phyloP scores from a whole-genome alignment of 92 coral and sea anemone species.

The Parazoanthus darwini region DNA sequence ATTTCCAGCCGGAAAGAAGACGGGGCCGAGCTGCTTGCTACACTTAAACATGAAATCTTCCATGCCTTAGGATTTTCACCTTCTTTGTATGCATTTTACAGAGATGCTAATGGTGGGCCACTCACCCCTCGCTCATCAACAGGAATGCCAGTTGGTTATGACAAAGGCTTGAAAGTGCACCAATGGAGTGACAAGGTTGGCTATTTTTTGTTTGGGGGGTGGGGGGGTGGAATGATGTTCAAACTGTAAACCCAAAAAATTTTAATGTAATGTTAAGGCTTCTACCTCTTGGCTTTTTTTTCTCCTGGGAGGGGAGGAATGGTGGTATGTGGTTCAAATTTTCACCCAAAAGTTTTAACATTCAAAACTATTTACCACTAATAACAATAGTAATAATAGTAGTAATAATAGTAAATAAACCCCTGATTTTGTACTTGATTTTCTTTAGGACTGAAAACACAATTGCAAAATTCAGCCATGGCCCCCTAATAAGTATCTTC shows the following conservation, averaged over 20 bases:
- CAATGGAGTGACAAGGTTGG: slow-evolving; percentile 83
- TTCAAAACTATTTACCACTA: not conserved
- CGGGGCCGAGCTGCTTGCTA: slow-evolving; percentile 73
- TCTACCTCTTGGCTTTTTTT: not conserved
- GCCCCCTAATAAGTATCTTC: too few species aligned
- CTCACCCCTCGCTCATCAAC: slow-evolving; percentile 62
- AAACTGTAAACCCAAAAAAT: not conserved
- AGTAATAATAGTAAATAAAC: too few species aligned
- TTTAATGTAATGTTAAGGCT: slow-evolving; percentile 80
- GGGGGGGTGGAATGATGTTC: not conserved
- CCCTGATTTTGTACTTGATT: too few species aligned
- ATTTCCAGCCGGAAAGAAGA: slow-evolving; percentile 51
- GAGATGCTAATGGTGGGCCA: slow-evolving; percentile 71
- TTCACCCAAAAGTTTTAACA: not conserved
- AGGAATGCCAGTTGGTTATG: slow-evolving; percentile 66
- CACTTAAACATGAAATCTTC: slow-evolving; percentile 91
- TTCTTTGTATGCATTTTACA: slow-evolving; percentile 81
- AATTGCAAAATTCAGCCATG: too few species aligned
- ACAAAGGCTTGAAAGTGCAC: slow-evolving; percentile 13
- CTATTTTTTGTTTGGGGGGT: not conserved
- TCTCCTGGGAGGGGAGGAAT: not conserved
- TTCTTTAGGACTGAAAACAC: too few species aligned
- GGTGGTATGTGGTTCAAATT: not conserved
- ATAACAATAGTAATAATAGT: not conserved
- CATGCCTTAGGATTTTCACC: slow-evolving; percentile 97